Evolutionary conservation across 2,797 vertebrate species (phyloP), one percentile per base, ranked within the genome.

Genomic region (Euthynnus affinis): DNA sequence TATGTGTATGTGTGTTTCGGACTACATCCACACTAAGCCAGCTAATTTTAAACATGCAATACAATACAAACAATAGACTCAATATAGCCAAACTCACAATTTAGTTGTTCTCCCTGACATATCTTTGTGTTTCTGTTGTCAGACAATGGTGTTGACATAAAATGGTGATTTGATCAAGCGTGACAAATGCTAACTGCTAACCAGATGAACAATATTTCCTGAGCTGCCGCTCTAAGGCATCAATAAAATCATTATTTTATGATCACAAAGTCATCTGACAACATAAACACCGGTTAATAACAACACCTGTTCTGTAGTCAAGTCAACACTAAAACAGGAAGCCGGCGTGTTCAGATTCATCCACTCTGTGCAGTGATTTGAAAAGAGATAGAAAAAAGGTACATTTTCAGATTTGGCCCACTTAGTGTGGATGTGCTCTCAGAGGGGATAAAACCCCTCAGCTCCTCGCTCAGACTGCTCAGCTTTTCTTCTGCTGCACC

Each of bases 401-500:
- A 71, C 0, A 0, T 62, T 72, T 70, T 63, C 20, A 37, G 40
- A 74, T 79, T 78, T 57, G 18, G 40, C 27, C 12, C 61, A 20
- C 27, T 56, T 3, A 27, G 23, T 60, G 77, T 78, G 52, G 40
- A 56, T 12, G 42, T 69, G 6, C 25, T 73, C 51, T 57, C 55
- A 37, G 49, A 55, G 13, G 23, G 29, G 32, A 29, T 64, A 7
- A 6, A 55, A 55, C 29, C 42, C 52, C 61, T 40, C 7, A 3
- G 0, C 22, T 61, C 48, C 64, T 17, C 51, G 20, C 56, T 51
- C 23, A 37, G 27, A 76, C 56, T 17, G 12, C 60, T 76, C 61
- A 46, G 76, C 51, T 74, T 83, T 81, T 64, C 77, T 57, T 17
- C 61, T 46, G 40, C 72, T 71, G 7, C 55, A 71, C 63, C 23